Base-by-base conservation (phyloP, 1,140 invertebrate species). In the Tetragonula clypearis region DNA sequence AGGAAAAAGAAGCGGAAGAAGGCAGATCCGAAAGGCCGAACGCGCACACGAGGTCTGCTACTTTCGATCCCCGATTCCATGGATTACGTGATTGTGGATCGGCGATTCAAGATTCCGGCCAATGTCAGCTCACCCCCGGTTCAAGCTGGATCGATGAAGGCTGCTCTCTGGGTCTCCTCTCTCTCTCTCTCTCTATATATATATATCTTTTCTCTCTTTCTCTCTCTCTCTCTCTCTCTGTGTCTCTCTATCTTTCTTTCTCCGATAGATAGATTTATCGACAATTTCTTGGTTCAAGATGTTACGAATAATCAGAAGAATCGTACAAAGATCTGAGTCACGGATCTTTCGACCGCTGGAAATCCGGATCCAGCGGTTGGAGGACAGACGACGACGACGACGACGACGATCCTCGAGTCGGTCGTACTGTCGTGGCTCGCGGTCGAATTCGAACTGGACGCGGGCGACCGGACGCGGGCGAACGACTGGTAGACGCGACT, bases 91-190 rank as follows among this genome's bases (percentile, higher is more conserved):
- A 26, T 53, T 74, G 30, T 30, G 19, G 80, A 82, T 82, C 72
- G 21, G 49, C 68, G 80, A 69, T 83, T 76, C 41, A 9, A 58
- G 60, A 35, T 77, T 58, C 83, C 26, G 15, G 77, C 49, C 77
- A 71, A 23, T 66, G 69, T 80, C 68, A 56, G 77, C 56, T 72
- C 75, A 69, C 73, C 65, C 82, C 77, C 55, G 77, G 78, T 65
- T 73, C 60, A 66, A 80, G 56, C 58, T 81, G 83, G 79, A 84
- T 84, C 82, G 82, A 82, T 82, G 73, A 86, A 76, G 66, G 65
- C 69, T 76, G 66, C 58, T 71, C 56, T 84, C 73, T 86, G 60
- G 69, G 35, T 76, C 41, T 69, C 79, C 74, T 62, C 68, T 74
- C 78, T 41, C 75, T 49, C 41, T 21, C 58, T 8, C 41, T 8